A percentile compares a stretch with the other conserved stretches of the same genome.
Evolutionary conservation across 2,113 vertebrate species (phyloP).

Genomic region (Heteronetta atricapilla): DNA sequence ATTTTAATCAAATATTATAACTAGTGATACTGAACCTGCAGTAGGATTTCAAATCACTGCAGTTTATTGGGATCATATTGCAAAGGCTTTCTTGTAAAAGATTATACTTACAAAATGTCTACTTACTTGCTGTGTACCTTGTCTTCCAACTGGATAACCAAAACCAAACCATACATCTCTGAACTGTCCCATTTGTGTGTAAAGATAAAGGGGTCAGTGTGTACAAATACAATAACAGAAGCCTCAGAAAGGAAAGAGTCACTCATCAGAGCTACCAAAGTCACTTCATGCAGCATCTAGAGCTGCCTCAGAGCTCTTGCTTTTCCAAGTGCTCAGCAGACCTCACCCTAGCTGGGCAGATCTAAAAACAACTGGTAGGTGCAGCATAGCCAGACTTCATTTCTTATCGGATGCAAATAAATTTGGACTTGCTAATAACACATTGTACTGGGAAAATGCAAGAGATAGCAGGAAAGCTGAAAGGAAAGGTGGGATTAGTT

Average conservation of each 20-base stretch:
- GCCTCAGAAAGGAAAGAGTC: background rate
- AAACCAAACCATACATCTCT: background rate
- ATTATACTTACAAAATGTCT: background rate
- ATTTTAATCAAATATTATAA: constrained; percentile 49
- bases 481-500: background rate
- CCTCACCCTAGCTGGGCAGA: background rate
- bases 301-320: background rate
- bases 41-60: constrained; percentile 30
- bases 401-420: background rate
- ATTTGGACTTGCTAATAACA: background rate
- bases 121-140: background rate
- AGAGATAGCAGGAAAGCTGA: background rate
- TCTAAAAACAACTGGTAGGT: background rate
- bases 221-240: background rate
- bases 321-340: background rate
- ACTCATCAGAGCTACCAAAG: background rate
- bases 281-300: background rate
- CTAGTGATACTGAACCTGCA: constrained; percentile 38
- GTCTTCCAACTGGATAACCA: background rate
- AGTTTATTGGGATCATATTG: constrained; percentile 41
- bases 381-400: background rate
- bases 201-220: background rate
- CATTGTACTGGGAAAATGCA: background rate
- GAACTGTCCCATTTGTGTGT: background rate
- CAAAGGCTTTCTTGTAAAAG: background rate